A percentile compares a stretch with the other conserved stretches of the same genome.
phyloP scores from a whole-genome alignment of 2,113 vertebrate genomes.

The Cephalopholis sonnerati region DNA sequence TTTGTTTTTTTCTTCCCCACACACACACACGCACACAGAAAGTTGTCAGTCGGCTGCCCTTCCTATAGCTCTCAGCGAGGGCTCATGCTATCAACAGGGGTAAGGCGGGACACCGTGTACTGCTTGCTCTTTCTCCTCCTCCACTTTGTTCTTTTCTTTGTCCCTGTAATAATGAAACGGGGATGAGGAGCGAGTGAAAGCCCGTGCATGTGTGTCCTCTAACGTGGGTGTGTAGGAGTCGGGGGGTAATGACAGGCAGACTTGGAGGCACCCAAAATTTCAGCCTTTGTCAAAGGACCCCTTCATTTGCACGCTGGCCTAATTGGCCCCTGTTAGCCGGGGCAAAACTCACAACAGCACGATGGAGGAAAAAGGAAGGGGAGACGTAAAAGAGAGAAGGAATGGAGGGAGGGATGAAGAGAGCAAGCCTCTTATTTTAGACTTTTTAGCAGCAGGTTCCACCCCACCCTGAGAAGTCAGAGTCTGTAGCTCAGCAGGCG shows the following conservation, averaged over 20 bases:
- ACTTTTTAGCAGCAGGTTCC: conserved; percentile 53
- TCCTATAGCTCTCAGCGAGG: conserved; percentile 59
- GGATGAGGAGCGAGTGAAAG: conserved; percentile 51
- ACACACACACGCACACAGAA: conserved; percentile 42
- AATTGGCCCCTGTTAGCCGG: conserved; percentile 86
- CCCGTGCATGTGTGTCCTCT: conserved; percentile 44
- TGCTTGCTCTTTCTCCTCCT: conserved; percentile 28
- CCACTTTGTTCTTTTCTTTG: conserved; percentile 53
- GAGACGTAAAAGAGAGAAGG: conserved; percentile 29
- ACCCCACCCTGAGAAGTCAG: conserved; percentile 12
- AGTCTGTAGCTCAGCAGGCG: conserved; percentile 6
- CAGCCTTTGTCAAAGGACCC: conserved; percentile 86
- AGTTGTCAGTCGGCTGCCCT: conserved; percentile 50
- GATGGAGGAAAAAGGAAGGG: conserved; percentile 42
- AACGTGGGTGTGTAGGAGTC: conserved; percentile 67
- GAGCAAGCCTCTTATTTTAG: conserved; percentile 82
- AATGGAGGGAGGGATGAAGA: conserved; percentile 37
- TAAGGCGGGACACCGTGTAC: conserved; percentile 52
- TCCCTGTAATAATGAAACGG: conserved; percentile 51
- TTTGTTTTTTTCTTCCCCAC: background rate
- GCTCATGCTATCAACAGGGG: conserved; percentile 43
- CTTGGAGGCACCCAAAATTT: conserved; percentile 89
- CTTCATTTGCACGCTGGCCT: conserved; percentile 85
- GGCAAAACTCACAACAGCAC: conserved; percentile 73
- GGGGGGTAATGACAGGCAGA: conserved; percentile 82